phyloP scores from a whole-genome alignment of 2,113 vertebrate genomes.

The Crotalus tigris region DNA sequence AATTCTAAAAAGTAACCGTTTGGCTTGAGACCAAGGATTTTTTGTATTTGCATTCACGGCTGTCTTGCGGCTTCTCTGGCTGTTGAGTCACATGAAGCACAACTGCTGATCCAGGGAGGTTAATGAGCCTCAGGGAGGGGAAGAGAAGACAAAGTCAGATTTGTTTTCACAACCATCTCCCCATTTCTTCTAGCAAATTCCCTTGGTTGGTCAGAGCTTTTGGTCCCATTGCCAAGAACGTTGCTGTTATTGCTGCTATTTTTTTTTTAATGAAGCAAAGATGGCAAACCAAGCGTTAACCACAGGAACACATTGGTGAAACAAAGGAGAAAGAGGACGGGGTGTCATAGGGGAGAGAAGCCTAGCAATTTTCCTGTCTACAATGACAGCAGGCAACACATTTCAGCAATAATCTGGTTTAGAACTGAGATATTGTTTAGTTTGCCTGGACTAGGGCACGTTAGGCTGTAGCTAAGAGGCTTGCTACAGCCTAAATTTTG shows the following conservation, averaged over 20 bases:
- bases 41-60: background rate
- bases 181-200: constrained; percentile 10
- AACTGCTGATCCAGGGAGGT: constrained; percentile 25
- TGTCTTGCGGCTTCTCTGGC: background rate
- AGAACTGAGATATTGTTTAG: background rate
- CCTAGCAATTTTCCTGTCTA: background rate
- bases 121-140: background rate
- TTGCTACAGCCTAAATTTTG: background rate
- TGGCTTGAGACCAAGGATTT: background rate
- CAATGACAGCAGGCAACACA: background rate
- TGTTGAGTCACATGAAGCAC: constrained; percentile 33
- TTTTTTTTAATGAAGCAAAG: background rate
- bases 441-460: background rate
- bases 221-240: background rate
- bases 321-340: background rate
- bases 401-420: background rate
- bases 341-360: background rate
- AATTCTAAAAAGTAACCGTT: background rate
- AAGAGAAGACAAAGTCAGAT: constrained; percentile 37
- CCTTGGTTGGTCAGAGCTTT: constrained; percentile 26
- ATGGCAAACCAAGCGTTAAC: background rate
- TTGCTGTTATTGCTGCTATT: background rate
- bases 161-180: constrained; percentile 28
- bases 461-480: background rate
- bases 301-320: background rate